Conservation (phyloP, 2,797 vertebrate species). For the Manis javanica region DNA sequence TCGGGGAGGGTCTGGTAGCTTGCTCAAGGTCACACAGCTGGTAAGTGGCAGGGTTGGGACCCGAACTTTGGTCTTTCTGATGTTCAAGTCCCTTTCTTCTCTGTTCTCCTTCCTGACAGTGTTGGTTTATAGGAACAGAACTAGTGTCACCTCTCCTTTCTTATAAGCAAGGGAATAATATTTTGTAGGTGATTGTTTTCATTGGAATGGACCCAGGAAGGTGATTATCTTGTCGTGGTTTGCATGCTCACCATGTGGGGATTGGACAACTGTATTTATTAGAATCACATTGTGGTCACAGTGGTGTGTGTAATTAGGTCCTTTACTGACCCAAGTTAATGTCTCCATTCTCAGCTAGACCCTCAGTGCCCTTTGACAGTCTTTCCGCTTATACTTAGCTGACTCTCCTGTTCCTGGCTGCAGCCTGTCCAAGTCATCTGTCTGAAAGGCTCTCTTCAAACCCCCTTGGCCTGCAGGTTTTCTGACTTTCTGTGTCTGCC, state of each 20-base stretch:
- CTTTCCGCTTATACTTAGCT: background rate
- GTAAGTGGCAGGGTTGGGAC: background rate
- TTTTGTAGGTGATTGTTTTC: background rate
- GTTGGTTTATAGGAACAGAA: background rate
- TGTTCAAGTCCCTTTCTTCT: background rate
- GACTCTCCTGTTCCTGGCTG: background rate
- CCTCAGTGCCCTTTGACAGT: background rate
- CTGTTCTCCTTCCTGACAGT: background rate
- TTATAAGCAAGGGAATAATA: background rate
- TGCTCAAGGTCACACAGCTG: background rate
- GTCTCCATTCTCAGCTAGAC: background rate
- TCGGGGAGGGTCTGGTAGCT: background rate
- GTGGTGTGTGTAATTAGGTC: background rate
- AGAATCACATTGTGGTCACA: background rate
- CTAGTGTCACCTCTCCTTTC: background rate
- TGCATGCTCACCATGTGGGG: background rate
- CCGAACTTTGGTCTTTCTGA: background rate
- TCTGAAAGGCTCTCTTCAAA: background rate
- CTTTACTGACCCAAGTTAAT: background rate
- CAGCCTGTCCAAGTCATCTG: background rate
- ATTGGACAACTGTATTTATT: background rate
- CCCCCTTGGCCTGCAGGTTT: background rate
- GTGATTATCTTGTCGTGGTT: background rate
- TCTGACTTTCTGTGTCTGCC: background rate
- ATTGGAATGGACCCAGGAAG: background rate